Evolutionary conservation across 2,888 invertebrate species (phyloP), one percentile per base, ranked within the genome.

Genomic region (Synergus laeviventris): DNA sequence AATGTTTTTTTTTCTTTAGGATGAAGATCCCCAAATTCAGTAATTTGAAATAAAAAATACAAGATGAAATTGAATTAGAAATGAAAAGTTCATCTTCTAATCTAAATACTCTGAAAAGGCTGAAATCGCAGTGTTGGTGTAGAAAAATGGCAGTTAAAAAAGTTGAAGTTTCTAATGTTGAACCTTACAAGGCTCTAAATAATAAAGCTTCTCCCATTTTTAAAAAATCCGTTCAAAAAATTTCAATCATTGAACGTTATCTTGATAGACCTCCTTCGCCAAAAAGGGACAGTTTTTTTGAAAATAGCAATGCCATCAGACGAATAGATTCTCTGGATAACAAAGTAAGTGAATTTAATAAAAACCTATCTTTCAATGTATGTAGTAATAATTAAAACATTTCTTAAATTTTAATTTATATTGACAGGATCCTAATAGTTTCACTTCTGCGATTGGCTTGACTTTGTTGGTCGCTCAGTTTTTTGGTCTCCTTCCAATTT

Each of bases 401-500:
- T 9, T 49, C n/a, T 36, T 31, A 14, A 42, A 70, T 38, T 73
- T 24, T 5, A 16, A 18, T 38, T 45, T 42, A 60, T 75, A 70
- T 70, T 74, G 64, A 36, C 73, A 90, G 89, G 84, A 87, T 74
- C 79, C 83, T 16, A 88, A 90, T 80, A 86, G 86, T 66, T 91
- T 91, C 79, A 88, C 91, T 66, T 80, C 86, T 45, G 88, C 90
- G 2, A 86, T 89, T 8, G 81, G 87, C 1, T 82, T 83, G 0
- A 82, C 87, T 75, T 81, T 91, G 64, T 74, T 78, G 2, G n/a
- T 87, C 11, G 89, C 91, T 3, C 91, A 91, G 82, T 81, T 86
- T 75, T 91, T 91, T 60, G 91, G 91, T 5, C 9, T 91, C 1
- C 81, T 91, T 24, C 91, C 91, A 0, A 77, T 91, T 4, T 70